phyloP scores from a whole-genome alignment of 53 echinoderm and acorn worm species.

The Astropecten irregularis region DNA sequence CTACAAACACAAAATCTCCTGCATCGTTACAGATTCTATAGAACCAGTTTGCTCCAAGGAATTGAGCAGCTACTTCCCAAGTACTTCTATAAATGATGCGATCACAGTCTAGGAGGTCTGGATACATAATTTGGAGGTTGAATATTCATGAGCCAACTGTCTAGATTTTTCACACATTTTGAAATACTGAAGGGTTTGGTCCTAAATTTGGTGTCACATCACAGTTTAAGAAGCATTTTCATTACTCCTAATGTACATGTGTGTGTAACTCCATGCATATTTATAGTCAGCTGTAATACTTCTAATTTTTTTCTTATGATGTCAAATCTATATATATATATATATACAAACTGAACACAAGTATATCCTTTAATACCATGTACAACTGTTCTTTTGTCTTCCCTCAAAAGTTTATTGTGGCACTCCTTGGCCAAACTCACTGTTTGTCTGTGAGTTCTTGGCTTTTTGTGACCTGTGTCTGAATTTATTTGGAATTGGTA shows the following conservation, averaged over 20 bases:
- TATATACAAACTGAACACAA: neutral
- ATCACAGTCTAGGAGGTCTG: too few species aligned
- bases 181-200: slow-evolving; percentile 25
- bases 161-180: slow-evolving; percentile 32
- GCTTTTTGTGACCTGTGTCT: neutral
- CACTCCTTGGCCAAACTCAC: neutral
- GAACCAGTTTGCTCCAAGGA: too few species aligned
- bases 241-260: slow-evolving; percentile 40
- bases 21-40: too few species aligned
- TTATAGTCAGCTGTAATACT: slow-evolving; percentile 20
- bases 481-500: slow-evolving; percentile 38
- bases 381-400: neutral
- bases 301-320: too few species aligned
- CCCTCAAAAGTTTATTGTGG: neutral
- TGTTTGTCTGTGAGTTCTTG: slow-evolving; percentile 15
- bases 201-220: slow-evolving; percentile 40
- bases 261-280: slow-evolving; percentile 54
- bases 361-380: slow-evolving; percentile 24
- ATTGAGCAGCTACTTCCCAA: too few species aligned
- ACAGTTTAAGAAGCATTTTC: slow-evolving; percentile 30
- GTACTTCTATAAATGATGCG: too few species aligned
- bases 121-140: slow-evolving; percentile 52
- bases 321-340: too few species aligned
- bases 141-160: slow-evolving; percentile 31
- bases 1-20: too few species aligned